Percentiles rank a stretch among this genome's conserved stretches.
These are phyloP conservation scores for Amphiprion percula DNA, from an alignment of 2,113 vertebrate species.

Conservation along the genomic window DNA sequence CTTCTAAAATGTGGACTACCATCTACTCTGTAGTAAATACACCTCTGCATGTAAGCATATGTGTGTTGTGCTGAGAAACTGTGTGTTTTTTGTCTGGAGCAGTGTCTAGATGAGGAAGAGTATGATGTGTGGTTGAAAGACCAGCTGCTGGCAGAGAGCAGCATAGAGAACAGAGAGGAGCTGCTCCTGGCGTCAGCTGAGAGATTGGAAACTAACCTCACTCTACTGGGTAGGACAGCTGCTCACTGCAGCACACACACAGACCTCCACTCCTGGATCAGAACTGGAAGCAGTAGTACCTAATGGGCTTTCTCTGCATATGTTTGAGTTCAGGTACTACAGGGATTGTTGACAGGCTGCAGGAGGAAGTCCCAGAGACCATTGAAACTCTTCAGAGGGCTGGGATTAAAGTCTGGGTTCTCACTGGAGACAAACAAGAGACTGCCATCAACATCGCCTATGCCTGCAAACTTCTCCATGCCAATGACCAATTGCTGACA, in stretches of 20 bases:
- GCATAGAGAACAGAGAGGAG: constrained; percentile 92
- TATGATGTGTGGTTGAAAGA: constrained; percentile 90
- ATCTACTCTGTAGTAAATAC: too few species aligned
- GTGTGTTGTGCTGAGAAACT: too few species aligned
- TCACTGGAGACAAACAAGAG: constrained; percentile 97
- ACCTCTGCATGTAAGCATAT: too few species aligned
- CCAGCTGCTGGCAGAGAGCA: constrained; percentile 91
- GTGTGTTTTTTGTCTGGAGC: constrained; percentile 13
- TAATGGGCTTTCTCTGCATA: not conserved
- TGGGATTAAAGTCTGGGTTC: constrained; percentile 94
- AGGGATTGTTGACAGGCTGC: constrained; percentile 93
- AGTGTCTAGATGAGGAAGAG: constrained; percentile 90
- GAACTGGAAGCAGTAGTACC: not conserved
- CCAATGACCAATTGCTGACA: constrained; percentile 86
- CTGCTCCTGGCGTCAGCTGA: constrained; percentile 89
- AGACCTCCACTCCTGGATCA: too few species aligned
- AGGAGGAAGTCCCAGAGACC: constrained; percentile 94
- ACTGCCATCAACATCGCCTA: constrained; percentile 94
- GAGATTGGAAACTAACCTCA: constrained; percentile 90
- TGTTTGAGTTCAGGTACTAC: constrained; percentile 87
- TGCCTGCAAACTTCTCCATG: constrained; percentile 89
- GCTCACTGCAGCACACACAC: too few species aligned
- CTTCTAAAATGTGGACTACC: too few species aligned
- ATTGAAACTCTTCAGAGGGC: constrained; percentile 91
- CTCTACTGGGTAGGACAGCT: constrained; percentile 87